Conservation (phyloP, 2,113 vertebrate genomes). For the Nasalis larvatus region DNA sequence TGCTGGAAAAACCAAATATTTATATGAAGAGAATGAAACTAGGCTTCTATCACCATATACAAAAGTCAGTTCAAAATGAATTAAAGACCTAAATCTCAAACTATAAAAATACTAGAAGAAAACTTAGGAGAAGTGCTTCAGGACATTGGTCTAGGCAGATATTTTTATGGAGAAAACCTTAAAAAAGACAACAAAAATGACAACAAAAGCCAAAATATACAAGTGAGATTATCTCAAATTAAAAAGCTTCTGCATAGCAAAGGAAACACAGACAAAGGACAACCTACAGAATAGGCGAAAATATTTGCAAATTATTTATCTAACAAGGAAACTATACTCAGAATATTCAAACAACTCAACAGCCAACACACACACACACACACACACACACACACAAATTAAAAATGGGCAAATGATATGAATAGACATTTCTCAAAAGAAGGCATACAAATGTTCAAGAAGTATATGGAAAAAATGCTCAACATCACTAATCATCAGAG, state of each 20-base stretch:
- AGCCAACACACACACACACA: not conserved
- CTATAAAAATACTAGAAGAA: not conserved
- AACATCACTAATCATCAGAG: not conserved
- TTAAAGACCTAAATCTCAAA: not conserved
- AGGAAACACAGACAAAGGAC: not conserved
- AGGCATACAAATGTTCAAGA: not conserved
- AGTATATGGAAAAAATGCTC: not conserved
- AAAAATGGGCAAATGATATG: not conserved
- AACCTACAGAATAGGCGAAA: not conserved
- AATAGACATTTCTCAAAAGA: not conserved
- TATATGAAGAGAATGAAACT: not conserved
- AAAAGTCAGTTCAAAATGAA: not conserved
- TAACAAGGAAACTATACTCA: not conserved
- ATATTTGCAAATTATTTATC: not conserved
- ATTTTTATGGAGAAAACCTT: not conserved
- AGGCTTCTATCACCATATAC: not conserved
- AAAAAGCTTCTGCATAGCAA: not conserved
- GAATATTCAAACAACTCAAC: not conserved
- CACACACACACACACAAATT: not conserved
- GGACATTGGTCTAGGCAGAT: not conserved
- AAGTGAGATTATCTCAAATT: not conserved
- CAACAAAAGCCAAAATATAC: not conserved
- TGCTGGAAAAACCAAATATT: not conserved
- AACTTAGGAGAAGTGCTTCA: not conserved
- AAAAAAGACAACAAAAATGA: not conserved